These are phyloP conservation scores for Nannobrachium achirus DNA, from an alignment of 2,113 vertebrate genomes.

Conservation along the genomic window DNA sequence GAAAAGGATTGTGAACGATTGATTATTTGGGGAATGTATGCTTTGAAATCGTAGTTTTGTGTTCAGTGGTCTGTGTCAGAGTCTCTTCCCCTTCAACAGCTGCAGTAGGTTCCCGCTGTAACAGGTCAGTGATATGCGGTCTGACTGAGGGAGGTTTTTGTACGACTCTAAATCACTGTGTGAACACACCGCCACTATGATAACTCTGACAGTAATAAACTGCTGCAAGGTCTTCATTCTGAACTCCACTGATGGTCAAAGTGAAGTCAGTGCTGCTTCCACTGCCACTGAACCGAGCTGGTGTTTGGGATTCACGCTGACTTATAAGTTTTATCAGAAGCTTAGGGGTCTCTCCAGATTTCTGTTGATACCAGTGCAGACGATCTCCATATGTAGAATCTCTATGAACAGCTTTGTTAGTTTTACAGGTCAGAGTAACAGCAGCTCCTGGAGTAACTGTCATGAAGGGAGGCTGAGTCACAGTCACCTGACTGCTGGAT, in stretches of 20 bases:
- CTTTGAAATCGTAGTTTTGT: no score
- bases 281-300: slow-evolving; percentile 55
- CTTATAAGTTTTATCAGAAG: background rate
- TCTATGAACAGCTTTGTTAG: background rate
- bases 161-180: slow-evolving; percentile 54
- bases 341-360: slow-evolving; percentile 60
- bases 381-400: background rate
- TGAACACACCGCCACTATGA: rapidly evolving
- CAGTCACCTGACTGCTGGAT: slow-evolving; percentile 53
- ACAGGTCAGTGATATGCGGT: slow-evolving; percentile 32
- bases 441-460: slow-evolving; percentile 53
- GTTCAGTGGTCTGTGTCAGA: slow-evolving; percentile 15
- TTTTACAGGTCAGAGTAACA: slow-evolving; percentile 51
- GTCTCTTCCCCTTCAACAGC: slow-evolving; percentile 20
- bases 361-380: slow-evolving; percentile 62
- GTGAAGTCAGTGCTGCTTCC: slow-evolving; percentile 48
- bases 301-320: background rate
- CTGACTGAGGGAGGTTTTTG: slow-evolving; percentile 55
- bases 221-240: slow-evolving; percentile 50
- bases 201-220: slow-evolving; percentile 50
- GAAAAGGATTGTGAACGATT: no score
- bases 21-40: no score
- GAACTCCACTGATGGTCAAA: slow-evolving; percentile 59
- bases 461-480: slow-evolving; percentile 50
- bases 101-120: slow-evolving; percentile 22